Base-by-base conservation (phyloP, 2,888 invertebrate species). In the Caenorhabditis sulstoni region DNA sequence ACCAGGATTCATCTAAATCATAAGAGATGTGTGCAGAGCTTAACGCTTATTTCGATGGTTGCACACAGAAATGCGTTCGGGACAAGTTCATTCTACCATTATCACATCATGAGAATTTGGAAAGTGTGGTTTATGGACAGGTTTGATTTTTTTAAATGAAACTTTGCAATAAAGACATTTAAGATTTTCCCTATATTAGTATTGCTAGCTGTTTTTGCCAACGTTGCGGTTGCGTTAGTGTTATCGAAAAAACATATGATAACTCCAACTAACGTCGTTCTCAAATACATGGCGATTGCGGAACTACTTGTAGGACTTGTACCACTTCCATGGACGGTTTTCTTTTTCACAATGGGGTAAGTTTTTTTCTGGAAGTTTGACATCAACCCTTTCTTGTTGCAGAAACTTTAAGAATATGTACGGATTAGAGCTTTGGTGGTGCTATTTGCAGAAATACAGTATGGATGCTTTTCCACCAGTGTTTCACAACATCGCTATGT, bases 401-500 rank as follows among this genome's bases (percentile, higher is more conserved):
- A 88, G 87, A 64, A 84, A 85, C 57, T 81, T 84, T 73, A 76
- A 81, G 53, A 75, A 79, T 11, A 81, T 65, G 37, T 66, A 83
- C 18, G 52, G 80, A 18, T 53, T 87, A 39, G 78, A 85, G 39
- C 52, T 87, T 37, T 89, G 88, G 88, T 89, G 89, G 89, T 90
- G 90, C 70, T 87, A 88, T 67, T 66, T 87, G 59, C 86, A 86
- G 70, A 89, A 89, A 68, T 89, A 87, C 64, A 84, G 85, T 45
- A 90, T 89, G 88, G 90, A 90, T 70, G 90, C 87, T 14, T 66
- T 90, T 44, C 95, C 95, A 37, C 86, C 85, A 1, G 93, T 95
- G 92, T 96, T 96, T 91, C 96, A 96, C 92, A 96, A 96, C 14
- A 95, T 96, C 4, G 95, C 96, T 86, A 96, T 96, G 85, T 97